Evolutionary conservation across 2,113 vertebrate genomes (phyloP).

Genomic region (Camarhynchus parvulus): DNA sequence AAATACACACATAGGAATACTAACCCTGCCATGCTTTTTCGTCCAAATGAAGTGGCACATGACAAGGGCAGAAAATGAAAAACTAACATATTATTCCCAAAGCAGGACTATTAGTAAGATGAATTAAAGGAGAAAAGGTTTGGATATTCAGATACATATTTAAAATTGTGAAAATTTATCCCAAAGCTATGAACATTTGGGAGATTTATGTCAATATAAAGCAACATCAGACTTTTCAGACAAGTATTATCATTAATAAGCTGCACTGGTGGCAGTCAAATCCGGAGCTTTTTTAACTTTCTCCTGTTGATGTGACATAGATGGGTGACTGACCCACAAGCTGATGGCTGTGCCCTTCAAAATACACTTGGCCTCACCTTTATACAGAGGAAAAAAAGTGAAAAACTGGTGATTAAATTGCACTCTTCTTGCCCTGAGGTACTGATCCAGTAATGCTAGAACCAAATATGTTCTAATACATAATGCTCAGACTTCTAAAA

Average conservation of each 20-base stretch:
- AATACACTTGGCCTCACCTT: not conserved
- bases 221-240: not conserved
- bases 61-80: not conserved
- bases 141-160: not conserved
- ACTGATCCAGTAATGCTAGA: not conserved
- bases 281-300: not conserved
- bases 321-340: not conserved
- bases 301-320: not conserved
- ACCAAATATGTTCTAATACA: slow-evolving; percentile 30
- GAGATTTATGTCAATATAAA: not conserved
- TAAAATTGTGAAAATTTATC: not conserved
- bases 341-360: not conserved
- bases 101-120: not conserved
- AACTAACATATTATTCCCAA: not conserved
- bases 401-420: not conserved
- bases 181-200: not conserved
- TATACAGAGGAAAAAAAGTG: not conserved
- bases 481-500: slow-evolving; percentile 45
- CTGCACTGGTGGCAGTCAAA: not conserved
- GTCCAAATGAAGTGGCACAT: not conserved
- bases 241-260: not conserved
- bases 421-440: not conserved
- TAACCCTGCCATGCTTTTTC: not conserved
- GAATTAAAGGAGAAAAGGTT: not conserved
- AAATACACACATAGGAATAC: not conserved